Conservation (phyloP, 2,113 vertebrate genomes). For the Xenus cinereus region DNA sequence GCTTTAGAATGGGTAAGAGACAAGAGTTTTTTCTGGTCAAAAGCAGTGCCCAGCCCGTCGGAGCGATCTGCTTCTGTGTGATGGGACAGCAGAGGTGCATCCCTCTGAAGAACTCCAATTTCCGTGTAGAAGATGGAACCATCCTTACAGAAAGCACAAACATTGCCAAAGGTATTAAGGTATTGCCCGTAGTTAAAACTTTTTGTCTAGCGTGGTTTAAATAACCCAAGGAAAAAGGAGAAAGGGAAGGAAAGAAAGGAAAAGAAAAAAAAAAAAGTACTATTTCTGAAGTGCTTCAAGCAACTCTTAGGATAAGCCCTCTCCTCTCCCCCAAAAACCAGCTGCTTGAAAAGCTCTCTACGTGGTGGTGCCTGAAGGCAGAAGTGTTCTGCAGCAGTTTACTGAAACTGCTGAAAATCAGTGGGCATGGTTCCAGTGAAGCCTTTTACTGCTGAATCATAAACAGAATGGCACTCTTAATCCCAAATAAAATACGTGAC, state of each 20-base stretch:
- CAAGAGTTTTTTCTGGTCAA: neutral
- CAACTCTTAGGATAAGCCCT: neutral
- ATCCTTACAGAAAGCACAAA: neutral
- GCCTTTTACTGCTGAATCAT: neutral
- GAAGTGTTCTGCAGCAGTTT: neutral
- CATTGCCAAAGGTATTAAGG: neutral
- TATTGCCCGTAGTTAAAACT: neutral
- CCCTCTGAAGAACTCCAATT: neutral
- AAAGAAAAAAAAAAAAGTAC: neutral
- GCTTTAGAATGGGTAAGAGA: neutral
- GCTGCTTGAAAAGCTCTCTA: rapidly evolving
- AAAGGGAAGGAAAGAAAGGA: neutral
- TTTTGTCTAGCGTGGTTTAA: neutral
- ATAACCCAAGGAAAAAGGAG: neutral
- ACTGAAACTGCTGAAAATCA: neutral
- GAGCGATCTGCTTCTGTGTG: neutral
- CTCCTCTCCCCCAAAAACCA: neutral
- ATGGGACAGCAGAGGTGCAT: neutral
- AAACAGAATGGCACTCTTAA: neutral
- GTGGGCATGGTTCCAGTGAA: neutral
- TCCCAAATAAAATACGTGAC: neutral
- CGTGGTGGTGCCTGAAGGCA: neutral
- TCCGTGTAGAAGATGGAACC: neutral
- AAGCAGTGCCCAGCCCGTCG: neutral
- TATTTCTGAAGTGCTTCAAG: neutral